phyloP scores from a whole-genome alignment of 1,140 invertebrate genomes.

The Pachyrhynchus sulphureomaculatus region DNA sequence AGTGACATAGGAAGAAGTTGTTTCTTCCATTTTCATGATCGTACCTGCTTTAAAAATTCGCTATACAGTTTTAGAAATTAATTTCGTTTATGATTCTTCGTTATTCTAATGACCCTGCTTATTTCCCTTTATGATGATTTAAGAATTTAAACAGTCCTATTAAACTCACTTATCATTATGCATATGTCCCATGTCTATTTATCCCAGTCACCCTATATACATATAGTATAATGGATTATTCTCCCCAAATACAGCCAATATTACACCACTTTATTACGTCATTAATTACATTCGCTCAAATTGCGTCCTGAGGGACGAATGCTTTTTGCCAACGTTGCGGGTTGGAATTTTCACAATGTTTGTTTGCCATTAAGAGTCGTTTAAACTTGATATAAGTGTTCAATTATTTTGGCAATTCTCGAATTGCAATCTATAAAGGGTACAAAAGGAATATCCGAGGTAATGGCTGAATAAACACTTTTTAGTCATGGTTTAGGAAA shows the following conservation, averaged over 20 bases:
- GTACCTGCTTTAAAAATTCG: too few species aligned
- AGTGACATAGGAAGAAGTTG: too few species aligned
- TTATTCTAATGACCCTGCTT: too few species aligned
- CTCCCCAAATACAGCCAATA: constrained; percentile 22
- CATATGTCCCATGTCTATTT: constrained; percentile 15
- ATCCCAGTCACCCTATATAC: constrained; percentile 16
- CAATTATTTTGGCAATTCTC: too few species aligned
- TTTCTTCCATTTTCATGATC: too few species aligned
- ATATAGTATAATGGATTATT: constrained; percentile 20
- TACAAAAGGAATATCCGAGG: too few species aligned
- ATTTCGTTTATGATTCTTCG: too few species aligned
- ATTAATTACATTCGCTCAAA: constrained; percentile 5
- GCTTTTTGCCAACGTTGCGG: constrained; percentile 2
- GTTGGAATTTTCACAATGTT: constrained; percentile 15
- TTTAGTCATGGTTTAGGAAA: too few species aligned
- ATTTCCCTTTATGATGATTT: background rate
- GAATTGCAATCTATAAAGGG: too few species aligned
- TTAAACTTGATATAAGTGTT: background rate
- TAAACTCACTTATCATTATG: constrained; percentile 20
- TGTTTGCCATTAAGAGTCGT: constrained; percentile 8
- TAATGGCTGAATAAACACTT: too few species aligned
- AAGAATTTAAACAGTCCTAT: constrained; percentile 11
- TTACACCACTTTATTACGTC: constrained; percentile 27
- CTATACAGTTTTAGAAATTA: too few species aligned
- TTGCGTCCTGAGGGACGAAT: constrained; percentile 13